Percentiles rank a stretch among this genome's conserved stretches.
phyloP scores from a whole-genome alignment of 2,797 vertebrate species.

The Okamejei kenojei region DNA sequence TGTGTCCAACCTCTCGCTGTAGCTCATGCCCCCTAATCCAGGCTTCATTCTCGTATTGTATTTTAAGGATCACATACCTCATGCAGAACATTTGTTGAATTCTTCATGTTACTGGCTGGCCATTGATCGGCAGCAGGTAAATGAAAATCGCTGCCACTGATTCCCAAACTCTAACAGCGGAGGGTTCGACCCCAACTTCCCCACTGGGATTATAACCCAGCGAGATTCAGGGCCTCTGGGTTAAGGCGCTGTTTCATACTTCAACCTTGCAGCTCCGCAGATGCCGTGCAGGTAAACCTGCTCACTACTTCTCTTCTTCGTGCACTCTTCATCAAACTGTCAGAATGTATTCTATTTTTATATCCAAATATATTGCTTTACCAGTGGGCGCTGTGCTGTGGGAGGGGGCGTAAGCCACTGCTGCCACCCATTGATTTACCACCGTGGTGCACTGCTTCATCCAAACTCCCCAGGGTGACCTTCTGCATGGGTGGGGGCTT shows the following conservation, averaged over 20 bases:
- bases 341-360: neutral
- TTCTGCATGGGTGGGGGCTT: neutral
- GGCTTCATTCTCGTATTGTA: too few species aligned
- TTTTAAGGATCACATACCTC: neutral
- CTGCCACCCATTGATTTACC: neutral
- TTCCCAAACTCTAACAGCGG: neutral
- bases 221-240: neutral
- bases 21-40: too few species aligned
- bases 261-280: neutral
- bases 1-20: too few species aligned
- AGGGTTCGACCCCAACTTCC: neutral
- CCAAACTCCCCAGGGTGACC: neutral
- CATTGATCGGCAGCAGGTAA: neutral
- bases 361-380: neutral
- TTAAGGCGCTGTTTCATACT: neutral
- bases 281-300: too few species aligned
- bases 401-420: neutral
- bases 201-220: too few species aligned
- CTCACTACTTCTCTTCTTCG: neutral
- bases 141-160: neutral
- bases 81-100: neutral
- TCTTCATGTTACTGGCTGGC: neutral
- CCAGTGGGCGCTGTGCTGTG: too few species aligned
- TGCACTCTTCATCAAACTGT: neutral
- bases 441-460: neutral